Base-by-base conservation (phyloP, 2,888 invertebrate species). In the Clusia tigrina region DNA sequence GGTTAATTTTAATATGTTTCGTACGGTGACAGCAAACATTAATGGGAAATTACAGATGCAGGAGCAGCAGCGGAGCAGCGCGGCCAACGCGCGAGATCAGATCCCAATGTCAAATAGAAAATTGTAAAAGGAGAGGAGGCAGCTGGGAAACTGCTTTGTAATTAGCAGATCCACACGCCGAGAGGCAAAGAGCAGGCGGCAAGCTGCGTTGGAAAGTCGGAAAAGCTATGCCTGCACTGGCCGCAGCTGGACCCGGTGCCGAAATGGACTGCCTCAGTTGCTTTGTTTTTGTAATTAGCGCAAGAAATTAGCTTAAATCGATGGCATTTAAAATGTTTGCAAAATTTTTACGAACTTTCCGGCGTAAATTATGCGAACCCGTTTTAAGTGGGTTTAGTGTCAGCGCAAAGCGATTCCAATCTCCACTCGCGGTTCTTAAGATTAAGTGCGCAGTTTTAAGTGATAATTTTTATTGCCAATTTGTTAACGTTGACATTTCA, bases 1-100 rank as follows among this genome's bases (percentile, higher is more conserved):
- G 81, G 79, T 80, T 78, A 80, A 78, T 78, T 78, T 79, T 79
- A 80, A 78, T 79, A 80, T 78, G 79, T 78, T 79, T 78, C 76
- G 74, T 78, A 64, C 66, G 55, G 66, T 42, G 42, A 42, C 42
- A 42, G 42, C 42, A 15, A 17, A 32, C 32, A 32, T 17, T 6
- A 42, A 42, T 6, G 42, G 42, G 42, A 42, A n/a, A n/a, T 42
- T 6, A n/a, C 42, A 42, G n/a, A 42, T 42, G 42, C 42, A 6
- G n/a, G n/a, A 42, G 42, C n/a, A 42, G 42, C 42, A 15, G 42
- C 9, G n/a, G 3, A 42, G 32, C 12, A 3, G n/a, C 6, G n/a
- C 42, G n/a, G n/a, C 9, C 3, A 15, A 15, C 42, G n/a, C 10
- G n/a, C 10, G n/a, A 42, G n/a, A 42, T 15, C 10, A 42, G n/a